Evolutionary conservation across 2,888 invertebrate genomes (phyloP).

Genomic region (Vandiemenella viatica): DNA sequence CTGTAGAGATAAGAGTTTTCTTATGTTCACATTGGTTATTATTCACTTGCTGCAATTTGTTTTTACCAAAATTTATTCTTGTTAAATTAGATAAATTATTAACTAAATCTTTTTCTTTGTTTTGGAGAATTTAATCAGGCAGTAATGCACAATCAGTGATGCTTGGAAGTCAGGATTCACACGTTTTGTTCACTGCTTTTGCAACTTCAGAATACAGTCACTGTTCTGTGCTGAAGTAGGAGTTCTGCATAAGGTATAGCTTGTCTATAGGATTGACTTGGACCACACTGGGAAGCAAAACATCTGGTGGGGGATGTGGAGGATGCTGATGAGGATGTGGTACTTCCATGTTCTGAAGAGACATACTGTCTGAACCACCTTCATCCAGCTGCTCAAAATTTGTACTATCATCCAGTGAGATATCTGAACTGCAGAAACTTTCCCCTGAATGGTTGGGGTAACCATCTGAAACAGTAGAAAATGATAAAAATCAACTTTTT

Average conservation of each 20-base stretch:
- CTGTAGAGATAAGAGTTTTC: too few species aligned
- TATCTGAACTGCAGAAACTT: conserved; percentile 82
- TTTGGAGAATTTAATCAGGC: too few species aligned
- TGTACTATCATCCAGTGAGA: conserved; percentile 68
- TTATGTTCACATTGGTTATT: too few species aligned
- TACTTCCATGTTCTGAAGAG: conserved; percentile 59
- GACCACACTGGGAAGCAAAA: conserved; percentile 47
- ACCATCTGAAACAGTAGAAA: conserved; percentile 39
- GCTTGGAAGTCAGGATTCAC: too few species aligned
- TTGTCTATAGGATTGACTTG: conserved; percentile 87
- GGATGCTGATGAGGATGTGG: conserved; percentile 27
- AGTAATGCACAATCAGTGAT: too few species aligned
- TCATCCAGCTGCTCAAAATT: conserved; percentile 80
- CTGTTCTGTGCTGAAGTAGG: conserved; percentile 76
- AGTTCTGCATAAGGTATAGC: conserved; percentile 94
- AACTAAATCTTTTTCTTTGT: too few species aligned
- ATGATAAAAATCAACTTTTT: too few species aligned
- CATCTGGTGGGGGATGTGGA: conserved; percentile 32
- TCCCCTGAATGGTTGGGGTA: conserved; percentile 77
- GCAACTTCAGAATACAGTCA: too few species aligned
- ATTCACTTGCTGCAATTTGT: too few species aligned
- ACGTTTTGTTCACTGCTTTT: too few species aligned
- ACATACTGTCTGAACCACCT: conserved; percentile 69
- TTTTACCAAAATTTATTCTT: too few species aligned
- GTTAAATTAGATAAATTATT: too few species aligned